A percentile compares a stretch with the other conserved stretches of the same genome.
phyloP scores from a whole-genome alignment of 2,888 invertebrate species.

The Epistrophella euchroma region DNA sequence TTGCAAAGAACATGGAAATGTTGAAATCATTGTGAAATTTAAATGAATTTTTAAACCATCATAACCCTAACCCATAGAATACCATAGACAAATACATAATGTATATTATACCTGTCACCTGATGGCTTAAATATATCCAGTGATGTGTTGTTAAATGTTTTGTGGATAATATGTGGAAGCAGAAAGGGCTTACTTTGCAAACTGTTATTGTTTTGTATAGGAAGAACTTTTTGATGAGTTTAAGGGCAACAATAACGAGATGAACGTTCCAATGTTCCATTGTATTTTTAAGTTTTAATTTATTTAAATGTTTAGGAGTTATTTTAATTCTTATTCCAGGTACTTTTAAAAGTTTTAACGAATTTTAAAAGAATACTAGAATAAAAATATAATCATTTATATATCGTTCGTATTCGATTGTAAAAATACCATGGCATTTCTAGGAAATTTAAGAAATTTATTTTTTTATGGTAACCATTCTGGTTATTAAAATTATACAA shows the following conservation, averaged over 20 bases:
- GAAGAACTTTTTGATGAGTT: conserved; percentile 10
- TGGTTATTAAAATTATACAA: too few relatives aligned
- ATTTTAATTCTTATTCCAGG: neutral
- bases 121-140: conserved; percentile 38
- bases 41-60: neutral
- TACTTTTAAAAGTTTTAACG: too few relatives aligned
- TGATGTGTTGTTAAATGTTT: conserved; percentile 27
- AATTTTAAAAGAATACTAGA: too few relatives aligned
- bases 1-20: conserved; percentile 2
- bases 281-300: neutral
- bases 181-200: conserved; percentile 6
- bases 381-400: too few relatives aligned
- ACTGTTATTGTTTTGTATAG: conserved; percentile 9
- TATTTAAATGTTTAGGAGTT: neutral
- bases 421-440: too few relatives aligned
- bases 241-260: neutral
- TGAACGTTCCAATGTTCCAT: neutral
- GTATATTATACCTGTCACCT: neutral
- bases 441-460: too few relatives aligned
- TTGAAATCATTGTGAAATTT: conserved; percentile 49
- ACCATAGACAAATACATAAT: too few relatives aligned
- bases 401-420: too few relatives aligned
- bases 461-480: too few relatives aligned
- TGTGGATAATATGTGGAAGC: conserved; percentile 3
- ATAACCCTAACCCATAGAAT: neutral